Evolutionary conservation across 2,113 vertebrate species (phyloP).

Genomic region (Hoplias malabaricus): DNA sequence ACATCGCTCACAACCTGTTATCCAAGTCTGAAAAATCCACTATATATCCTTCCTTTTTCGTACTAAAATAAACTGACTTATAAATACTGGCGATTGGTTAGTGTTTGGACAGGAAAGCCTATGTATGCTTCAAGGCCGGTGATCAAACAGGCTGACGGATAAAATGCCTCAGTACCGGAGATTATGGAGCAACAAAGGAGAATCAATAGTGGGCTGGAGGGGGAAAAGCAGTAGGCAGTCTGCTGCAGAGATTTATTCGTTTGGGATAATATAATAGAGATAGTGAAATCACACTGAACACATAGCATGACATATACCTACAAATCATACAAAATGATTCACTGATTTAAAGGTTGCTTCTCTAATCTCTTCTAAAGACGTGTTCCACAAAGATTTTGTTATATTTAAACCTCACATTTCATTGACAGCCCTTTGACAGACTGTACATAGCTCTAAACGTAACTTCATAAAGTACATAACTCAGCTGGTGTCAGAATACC

Average conservation of each 20-base stretch:
- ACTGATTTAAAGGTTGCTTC: background rate
- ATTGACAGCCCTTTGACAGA: too few species aligned
- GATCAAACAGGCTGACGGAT: constrained; percentile 27
- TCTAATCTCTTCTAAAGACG: too few species aligned
- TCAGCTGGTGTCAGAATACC: too few species aligned
- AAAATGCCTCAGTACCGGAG: background rate
- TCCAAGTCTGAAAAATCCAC: background rate
- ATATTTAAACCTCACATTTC: too few species aligned
- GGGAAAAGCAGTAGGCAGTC: background rate
- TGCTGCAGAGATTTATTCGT: constrained; percentile 20
- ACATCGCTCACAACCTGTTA: background rate
- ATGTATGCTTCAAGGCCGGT: background rate
- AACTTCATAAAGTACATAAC: too few species aligned
- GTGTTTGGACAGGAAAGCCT: background rate
- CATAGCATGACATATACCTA: background rate
- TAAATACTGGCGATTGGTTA: background rate
- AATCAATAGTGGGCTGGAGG: constrained; percentile 37
- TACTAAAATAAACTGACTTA: background rate
- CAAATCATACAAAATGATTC: background rate
- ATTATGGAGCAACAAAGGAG: constrained; percentile 20
- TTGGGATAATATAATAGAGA: background rate
- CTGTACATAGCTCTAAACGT: too few species aligned
- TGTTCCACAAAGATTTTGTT: too few species aligned
- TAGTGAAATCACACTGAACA: background rate
- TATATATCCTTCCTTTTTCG: background rate